phyloP scores from a whole-genome alignment of 2,113 vertebrate genomes.

The Lipophrys pholis region DNA sequence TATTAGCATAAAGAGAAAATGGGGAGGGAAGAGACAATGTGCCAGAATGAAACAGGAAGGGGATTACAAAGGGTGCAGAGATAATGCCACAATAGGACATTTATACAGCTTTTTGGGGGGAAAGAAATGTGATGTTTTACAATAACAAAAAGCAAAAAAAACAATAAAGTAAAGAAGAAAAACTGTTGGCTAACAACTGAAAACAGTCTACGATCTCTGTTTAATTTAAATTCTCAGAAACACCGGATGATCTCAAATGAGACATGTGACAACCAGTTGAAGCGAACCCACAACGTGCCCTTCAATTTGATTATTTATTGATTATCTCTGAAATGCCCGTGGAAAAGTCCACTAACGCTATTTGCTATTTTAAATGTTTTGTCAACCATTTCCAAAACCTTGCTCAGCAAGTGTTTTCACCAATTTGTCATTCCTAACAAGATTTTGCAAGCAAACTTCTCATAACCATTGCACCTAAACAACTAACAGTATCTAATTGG shows the following conservation, averaged over 20 bases:
- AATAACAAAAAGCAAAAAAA: background rate
- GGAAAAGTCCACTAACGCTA: too few species aligned
- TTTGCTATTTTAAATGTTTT: too few species aligned
- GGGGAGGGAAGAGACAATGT: conserved; percentile 26
- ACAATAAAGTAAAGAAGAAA: background rate
- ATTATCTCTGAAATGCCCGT: too few species aligned
- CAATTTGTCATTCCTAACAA: too few species aligned
- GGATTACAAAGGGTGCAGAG: conserved; percentile 16
- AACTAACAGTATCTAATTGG: too few species aligned
- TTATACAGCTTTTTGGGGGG: background rate
- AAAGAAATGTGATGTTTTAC: background rate
- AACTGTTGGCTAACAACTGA: background rate
- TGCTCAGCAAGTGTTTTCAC: too few species aligned
- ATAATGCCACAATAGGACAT: conserved; percentile 9
- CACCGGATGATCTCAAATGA: background rate
- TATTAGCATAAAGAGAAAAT: conserved; percentile 24
- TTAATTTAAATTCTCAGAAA: background rate
- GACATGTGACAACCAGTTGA: too few species aligned
- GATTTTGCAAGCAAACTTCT: too few species aligned
- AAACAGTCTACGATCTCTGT: background rate
- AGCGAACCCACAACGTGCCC: too few species aligned
- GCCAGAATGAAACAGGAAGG: conserved; percentile 9
- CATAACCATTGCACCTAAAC: too few species aligned
- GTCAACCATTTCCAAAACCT: too few species aligned
- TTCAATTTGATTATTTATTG: too few species aligned